Evolutionary conservation across 2,888 invertebrate genomes (phyloP).

Genomic region (Schizaphis graminum): DNA sequence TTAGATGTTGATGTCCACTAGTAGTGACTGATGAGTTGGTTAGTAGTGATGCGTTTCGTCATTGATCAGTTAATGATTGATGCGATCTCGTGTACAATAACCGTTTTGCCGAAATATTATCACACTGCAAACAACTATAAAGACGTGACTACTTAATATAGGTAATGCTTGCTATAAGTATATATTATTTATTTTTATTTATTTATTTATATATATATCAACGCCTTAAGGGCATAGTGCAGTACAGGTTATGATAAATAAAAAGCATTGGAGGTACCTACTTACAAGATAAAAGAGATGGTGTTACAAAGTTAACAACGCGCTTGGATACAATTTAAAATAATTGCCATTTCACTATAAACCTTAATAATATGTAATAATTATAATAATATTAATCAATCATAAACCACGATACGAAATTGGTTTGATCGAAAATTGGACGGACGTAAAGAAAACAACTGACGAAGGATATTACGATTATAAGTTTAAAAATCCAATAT

Average conservation of each 20-base stretch:
- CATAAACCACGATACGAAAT: neutral
- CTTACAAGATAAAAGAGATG: too few relatives aligned
- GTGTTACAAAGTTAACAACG: too few relatives aligned
- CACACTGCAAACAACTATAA: neutral
- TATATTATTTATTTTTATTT: too few relatives aligned
- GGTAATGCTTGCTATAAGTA: neutral
- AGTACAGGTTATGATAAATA: too few relatives aligned
- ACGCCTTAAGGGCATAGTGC: too few relatives aligned
- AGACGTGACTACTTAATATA: neutral
- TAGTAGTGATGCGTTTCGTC: neutral
- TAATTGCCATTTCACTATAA: neutral
- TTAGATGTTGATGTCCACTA: neutral
- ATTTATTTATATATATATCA: too few relatives aligned
- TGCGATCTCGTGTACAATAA: neutral
- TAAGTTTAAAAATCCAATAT: neutral
- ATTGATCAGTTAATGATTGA: neutral
- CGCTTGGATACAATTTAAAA: neutral
- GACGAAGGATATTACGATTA: neutral
- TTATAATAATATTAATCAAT: neutral
- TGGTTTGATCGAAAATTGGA: neutral
- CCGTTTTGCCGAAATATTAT: neutral
- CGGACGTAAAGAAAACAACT: neutral
- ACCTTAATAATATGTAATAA: neutral
- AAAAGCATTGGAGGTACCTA: too few relatives aligned
- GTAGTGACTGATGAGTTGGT: neutral